These are phyloP conservation scores for Ryuthela nishihirai DNA, from an alignment of 2,888 invertebrate species.

Conservation along the genomic window DNA sequence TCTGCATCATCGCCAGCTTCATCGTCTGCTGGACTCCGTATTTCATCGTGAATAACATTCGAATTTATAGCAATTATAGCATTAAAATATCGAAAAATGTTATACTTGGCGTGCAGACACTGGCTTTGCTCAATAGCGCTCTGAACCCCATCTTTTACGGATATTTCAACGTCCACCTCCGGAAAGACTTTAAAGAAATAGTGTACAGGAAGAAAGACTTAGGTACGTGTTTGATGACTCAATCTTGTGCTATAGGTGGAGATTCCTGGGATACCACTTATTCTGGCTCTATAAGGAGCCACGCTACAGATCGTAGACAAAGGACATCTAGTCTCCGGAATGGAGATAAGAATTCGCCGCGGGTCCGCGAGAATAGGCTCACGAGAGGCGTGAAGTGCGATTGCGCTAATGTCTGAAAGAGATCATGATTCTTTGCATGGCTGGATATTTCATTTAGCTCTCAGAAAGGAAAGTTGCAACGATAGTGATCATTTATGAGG, in stretches of 20 bases:
- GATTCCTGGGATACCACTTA: slow-evolving; percentile 20
- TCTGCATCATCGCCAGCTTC: slow-evolving; percentile 52
- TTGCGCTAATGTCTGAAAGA: slow-evolving; percentile 10
- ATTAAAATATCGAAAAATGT: slow-evolving; percentile 47
- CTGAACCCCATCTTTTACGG: slow-evolving; percentile 54
- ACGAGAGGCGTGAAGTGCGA: slow-evolving; percentile 4
- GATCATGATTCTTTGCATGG: too few relatives aligned
- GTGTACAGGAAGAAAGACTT: slow-evolving; percentile 27
- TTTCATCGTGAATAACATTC: slow-evolving; percentile 52
- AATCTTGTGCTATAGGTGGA: slow-evolving; percentile 5
- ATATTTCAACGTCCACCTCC: slow-evolving; percentile 49
- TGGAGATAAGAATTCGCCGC: not conserved
- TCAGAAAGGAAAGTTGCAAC: too few relatives aligned
- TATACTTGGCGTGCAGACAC: slow-evolving; percentile 49
- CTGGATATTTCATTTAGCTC: too few relatives aligned
- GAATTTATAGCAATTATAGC: slow-evolving; percentile 51
- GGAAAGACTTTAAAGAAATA: slow-evolving; percentile 42
- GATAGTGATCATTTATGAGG: too few relatives aligned
- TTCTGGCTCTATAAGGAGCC: slow-evolving; percentile 7
- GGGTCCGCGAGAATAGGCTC: not conserved
- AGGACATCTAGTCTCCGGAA: not conserved
- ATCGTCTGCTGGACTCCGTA: slow-evolving; percentile 54
- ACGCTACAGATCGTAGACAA: slow-evolving; percentile 6
- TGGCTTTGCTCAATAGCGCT: slow-evolving; percentile 48
- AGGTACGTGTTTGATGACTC: slow-evolving; percentile 10